A percentile compares a stretch with the other conserved stretches of the same genome.
phyloP scores from a whole-genome alignment of 2,888 invertebrate species.

The Oxystoma pomonae region DNA sequence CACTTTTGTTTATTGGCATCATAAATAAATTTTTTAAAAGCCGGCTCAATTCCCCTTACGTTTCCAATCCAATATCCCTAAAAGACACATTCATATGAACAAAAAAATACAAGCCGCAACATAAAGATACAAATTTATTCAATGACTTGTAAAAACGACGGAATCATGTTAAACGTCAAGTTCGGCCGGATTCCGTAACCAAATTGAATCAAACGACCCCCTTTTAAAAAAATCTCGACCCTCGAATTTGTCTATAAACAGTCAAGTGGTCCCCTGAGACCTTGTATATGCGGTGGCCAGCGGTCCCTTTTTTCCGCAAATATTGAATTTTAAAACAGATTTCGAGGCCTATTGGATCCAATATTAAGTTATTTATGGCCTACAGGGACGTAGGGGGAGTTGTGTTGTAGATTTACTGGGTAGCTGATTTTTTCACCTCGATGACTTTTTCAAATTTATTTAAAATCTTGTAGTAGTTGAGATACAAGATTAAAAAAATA shows the following conservation, averaged over 20 bases:
- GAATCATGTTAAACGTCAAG: constrained; percentile 26
- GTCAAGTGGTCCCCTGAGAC: constrained; percentile 26
- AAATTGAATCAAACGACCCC: constrained; percentile 22
- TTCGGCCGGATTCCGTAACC: constrained; percentile 17
- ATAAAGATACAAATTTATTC: constrained; percentile 26
- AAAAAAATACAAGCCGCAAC: constrained; percentile 18
- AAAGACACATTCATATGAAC: background rate
- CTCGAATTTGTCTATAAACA: constrained; percentile 26
- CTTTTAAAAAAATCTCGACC: constrained; percentile 17
- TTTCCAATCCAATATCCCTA: constrained; percentile 5
- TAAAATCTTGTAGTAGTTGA: too few relatives aligned
- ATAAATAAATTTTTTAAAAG: constrained; percentile 2
- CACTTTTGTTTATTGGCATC: constrained; percentile 1
- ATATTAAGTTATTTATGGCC: background rate
- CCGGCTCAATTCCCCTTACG: background rate
- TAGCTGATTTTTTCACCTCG: background rate
- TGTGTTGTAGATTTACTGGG: background rate
- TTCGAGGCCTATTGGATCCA: constrained; percentile 20
- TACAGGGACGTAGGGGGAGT: background rate
- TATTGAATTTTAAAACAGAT: constrained; percentile 28
- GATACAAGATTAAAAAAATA: too few relatives aligned
- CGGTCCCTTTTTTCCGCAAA: constrained; percentile 19
- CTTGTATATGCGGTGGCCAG: constrained; percentile 16
- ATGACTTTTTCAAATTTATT: background rate
- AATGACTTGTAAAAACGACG: constrained; percentile 26